A percentile compares a stretch with the other conserved stretches of the same genome.
These are phyloP conservation scores for Scaptodrosophila latifasciaeformis DNA, from an alignment of 2,888 invertebrate genomes.

Conservation along the genomic window DNA sequence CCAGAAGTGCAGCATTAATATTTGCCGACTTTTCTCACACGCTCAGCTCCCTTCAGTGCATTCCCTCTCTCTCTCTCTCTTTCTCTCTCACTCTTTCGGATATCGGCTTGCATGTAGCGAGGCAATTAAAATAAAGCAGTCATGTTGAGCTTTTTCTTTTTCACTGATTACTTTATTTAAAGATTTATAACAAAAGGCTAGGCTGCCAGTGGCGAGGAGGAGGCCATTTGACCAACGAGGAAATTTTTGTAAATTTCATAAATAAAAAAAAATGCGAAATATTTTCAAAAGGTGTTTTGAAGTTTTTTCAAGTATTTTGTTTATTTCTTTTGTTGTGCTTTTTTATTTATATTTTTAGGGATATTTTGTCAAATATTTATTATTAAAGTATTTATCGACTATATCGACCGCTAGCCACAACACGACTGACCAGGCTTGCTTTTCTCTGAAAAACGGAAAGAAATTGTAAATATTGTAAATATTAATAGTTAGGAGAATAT, in stretches of 20 bases:
- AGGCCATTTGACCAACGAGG: no score
- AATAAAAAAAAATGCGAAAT: conserved; percentile 56
- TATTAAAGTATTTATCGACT: no score
- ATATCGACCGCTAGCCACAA: no score
- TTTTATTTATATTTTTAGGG: no score
- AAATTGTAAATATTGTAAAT: no score
- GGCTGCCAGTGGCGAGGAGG: not conserved
- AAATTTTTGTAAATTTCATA: conserved; percentile 1
- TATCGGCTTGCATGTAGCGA: conserved; percentile 44
- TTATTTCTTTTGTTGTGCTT: no score
- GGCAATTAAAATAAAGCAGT: conserved; percentile 54
- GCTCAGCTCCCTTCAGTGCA: not conserved
- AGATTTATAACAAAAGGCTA: conserved; percentile 35
- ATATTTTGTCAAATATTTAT: conserved; percentile 40
- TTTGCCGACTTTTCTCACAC: conserved; percentile 36
- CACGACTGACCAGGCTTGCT: no score
- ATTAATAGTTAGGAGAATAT: no score
- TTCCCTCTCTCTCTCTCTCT: not conserved
- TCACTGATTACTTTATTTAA: conserved; percentile 59
- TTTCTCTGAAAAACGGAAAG: no score
- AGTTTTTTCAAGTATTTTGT: no score
- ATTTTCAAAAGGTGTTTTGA: no score
- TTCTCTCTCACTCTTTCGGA: not conserved
- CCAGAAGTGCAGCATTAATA: conserved; percentile 17
- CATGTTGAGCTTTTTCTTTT: conserved; percentile 40